These are phyloP conservation scores for Clarias gariepinus DNA, from an alignment of 2,113 vertebrate species.

Conservation along the genomic window DNA sequence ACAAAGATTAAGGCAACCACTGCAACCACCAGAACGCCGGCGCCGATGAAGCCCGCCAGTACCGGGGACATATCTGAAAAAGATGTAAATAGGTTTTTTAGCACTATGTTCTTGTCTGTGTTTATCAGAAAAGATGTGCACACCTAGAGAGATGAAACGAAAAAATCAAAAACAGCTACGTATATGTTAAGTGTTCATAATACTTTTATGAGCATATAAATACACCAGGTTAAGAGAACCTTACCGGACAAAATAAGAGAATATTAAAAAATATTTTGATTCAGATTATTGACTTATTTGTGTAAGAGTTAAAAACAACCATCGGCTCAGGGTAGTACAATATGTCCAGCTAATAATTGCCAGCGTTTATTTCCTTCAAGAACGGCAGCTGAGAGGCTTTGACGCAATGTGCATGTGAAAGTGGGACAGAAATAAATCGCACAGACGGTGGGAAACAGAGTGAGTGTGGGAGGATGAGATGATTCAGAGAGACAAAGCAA, in stretches of 20 bases:
- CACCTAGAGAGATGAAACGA: not conserved
- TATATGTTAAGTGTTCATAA: not conserved
- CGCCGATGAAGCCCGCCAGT: constrained; percentile 90
- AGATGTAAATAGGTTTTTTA: not conserved
- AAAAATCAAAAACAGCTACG: not conserved
- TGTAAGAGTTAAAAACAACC: not conserved
- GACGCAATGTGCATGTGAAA: not conserved
- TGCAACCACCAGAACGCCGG: constrained; percentile 85
- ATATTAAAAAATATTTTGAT: not conserved
- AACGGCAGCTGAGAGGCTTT: not conserved
- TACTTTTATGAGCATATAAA: not conserved
- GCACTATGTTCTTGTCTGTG: not conserved
- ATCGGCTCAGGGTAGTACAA: not conserved
- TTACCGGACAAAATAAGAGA: not conserved
- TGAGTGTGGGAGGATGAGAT: constrained; percentile 18
- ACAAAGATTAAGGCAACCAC: constrained; percentile 86
- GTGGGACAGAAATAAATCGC: constrained; percentile 6
- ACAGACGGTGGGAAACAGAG: not conserved
- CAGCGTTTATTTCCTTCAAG: not conserved
- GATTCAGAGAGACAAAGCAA: constrained; percentile 3
- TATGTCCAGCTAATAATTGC: not conserved
- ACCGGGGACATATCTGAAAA: constrained; percentile 90
- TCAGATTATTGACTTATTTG: not conserved
- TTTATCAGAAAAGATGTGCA: not conserved
- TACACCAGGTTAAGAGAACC: no score